Base-by-base conservation (phyloP, 1,140 invertebrate genomes). In the Melipona quadrifasciata region DNA sequence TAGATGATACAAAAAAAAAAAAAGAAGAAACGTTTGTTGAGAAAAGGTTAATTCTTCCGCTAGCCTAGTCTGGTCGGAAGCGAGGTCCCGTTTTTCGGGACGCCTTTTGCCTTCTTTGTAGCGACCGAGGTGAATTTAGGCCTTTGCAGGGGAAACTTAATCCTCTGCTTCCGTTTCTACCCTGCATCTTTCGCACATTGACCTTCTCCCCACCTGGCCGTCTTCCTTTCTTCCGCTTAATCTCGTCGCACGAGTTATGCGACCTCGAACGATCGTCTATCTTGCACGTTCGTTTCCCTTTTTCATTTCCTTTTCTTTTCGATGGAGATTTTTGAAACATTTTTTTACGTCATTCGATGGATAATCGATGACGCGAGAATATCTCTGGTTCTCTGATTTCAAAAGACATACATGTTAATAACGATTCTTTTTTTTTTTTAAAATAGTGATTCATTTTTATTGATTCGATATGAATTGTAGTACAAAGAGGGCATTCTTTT, bases 21-120 rank as follows among this genome's bases (percentile, higher is more conserved):
- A n/a, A n/a, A n/a, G n/a, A n/a, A n/a, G n/a, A n/a, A n/a, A n/a
- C n/a, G n/a, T 31, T 31, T 31, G 31, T 31, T 31, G 31, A 31
- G 31, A 31, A 31, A 31, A 31, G 1, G 39, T 47, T 47, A 39
- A 39, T 39, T 39, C 39, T n/a, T 39, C 82, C 24, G 39, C 12
- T 21, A 19, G 82, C 39, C n/a, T 58, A 24, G 67, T 53, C 10
- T 27, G 24, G 39, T 6, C 71, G 61, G 58, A 16, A 34, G 2
- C 14, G 10, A 12, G 24, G 53, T 47, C n/a, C 21, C 12, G 19
- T 53, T 80, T 80, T 80, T 70, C 73, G 53, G 2, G 64, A 1
- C 61, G 51, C 58, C 57, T 72, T 75, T 55, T 58, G 19, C 34
- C 57, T 80, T 82, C 84, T 85, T 85, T 85, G 82, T 55, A 61